These are phyloP conservation scores for Formica aserva DNA, from an alignment of 2,888 invertebrate genomes.

Conservation along the genomic window DNA sequence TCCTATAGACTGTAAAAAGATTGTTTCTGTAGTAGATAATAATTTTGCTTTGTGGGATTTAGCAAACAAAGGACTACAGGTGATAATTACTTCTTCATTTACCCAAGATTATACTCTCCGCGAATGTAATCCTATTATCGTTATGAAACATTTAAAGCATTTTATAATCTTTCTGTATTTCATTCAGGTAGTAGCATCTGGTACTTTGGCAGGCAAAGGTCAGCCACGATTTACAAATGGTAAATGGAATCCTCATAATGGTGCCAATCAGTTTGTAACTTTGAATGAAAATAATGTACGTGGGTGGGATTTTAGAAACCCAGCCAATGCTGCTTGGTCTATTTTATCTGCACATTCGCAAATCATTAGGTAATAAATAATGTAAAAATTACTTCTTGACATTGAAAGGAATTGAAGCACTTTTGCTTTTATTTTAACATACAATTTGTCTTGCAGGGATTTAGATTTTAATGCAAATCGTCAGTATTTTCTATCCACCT, in stretches of 20 bases:
- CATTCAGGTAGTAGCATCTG: conserved; percentile 76
- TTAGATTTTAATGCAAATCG: conserved; percentile 99
- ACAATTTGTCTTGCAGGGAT: conserved; percentile 87
- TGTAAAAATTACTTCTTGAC: conserved; percentile 1
- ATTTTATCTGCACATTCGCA: conserved; percentile 96
- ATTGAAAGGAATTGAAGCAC: not conserved
- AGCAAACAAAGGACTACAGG: conserved; percentile 86
- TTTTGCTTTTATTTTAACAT: not conserved
- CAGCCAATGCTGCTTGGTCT: conserved; percentile 92
- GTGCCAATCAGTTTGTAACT: conserved; percentile 93
- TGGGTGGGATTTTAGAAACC: conserved; percentile 94
- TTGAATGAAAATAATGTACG: conserved; percentile 94
- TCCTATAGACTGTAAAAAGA: conserved; percentile 91
- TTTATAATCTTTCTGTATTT: conserved; percentile 6
- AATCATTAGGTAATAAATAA: conserved; percentile 87
- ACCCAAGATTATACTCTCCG: not conserved
- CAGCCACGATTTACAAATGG: conserved; percentile 93
- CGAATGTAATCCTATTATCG: not conserved
- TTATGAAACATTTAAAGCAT: not conserved
- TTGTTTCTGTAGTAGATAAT: conserved; percentile 92
- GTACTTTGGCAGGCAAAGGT: conserved; percentile 89
- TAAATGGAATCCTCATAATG: conserved; percentile 98
- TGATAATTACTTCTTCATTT: conserved; percentile 57
- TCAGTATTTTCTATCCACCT: conserved; percentile 96
- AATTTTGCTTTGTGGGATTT: conserved; percentile 93